Percentiles rank a stretch among this genome's conserved stretches.
Evolutionary conservation across 2,888 invertebrate species (phyloP).

Genomic region (Morinoia aosen): DNA sequence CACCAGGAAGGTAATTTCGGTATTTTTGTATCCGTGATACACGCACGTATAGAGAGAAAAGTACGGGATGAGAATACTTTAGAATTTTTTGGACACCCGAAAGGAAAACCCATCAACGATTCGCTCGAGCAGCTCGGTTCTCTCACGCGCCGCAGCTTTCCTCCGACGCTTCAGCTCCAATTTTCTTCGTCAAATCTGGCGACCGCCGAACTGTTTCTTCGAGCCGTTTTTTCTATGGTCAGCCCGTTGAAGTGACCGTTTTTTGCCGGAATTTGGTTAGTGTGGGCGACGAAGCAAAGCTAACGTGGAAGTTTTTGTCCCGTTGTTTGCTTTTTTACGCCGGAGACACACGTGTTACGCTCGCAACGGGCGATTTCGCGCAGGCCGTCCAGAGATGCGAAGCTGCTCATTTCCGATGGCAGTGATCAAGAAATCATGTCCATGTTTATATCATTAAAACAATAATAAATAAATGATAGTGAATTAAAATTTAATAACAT

Average conservation of each 20-base stretch:
- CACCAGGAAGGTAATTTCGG: too few relatives aligned
- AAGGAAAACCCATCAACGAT: not conserved
- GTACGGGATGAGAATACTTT: not conserved
- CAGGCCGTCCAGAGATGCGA: not conserved
- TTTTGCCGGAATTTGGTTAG: not conserved
- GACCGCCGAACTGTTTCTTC: not conserved
- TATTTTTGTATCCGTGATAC: too few relatives aligned
- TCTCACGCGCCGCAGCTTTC: not conserved
- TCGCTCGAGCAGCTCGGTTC: not conserved
- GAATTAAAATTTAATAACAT: too few relatives aligned
- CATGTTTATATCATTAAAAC: too few relatives aligned
- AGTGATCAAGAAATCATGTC: too few relatives aligned
- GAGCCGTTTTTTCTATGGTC: conserved; percentile 10
- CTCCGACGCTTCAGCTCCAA: not conserved
- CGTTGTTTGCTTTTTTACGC: not conserved
- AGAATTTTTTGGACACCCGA: not conserved
- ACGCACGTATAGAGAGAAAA: not conserved
- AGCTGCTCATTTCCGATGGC: too few relatives aligned
- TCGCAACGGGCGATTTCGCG: not conserved
- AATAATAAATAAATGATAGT: too few relatives aligned
- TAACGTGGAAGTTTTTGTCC: conserved; percentile 3
- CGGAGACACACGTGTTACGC: not conserved
- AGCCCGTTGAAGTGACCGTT: not conserved
- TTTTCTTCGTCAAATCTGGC: not conserved
- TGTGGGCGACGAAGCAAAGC: not conserved